Percentiles rank a stretch among this genome's conserved stretches.
Evolutionary conservation across 2,888 invertebrate genomes (phyloP).

Genomic region (Eueremaeus valkanovi): DNA sequence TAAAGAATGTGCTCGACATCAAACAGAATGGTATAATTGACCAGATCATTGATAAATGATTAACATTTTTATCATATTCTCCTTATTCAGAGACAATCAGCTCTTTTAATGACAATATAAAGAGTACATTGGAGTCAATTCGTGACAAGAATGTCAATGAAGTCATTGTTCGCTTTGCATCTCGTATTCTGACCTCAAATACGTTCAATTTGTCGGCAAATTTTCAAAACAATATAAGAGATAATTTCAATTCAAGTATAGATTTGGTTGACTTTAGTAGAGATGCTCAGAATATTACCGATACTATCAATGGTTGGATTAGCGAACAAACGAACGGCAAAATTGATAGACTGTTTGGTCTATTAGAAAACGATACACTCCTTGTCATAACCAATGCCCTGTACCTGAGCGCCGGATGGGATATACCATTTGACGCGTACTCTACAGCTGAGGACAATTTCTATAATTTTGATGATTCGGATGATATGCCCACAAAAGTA

Average conservation of each 20-base stretch:
- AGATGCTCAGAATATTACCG: background rate
- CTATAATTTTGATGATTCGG: background rate
- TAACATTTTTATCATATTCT: no score
- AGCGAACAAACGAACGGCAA: constrained; percentile 17
- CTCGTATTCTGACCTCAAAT: background rate
- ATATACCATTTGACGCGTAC: constrained; percentile 61
- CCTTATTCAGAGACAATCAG: background rate
- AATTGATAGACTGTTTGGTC: constrained; percentile 19
- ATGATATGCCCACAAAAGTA: background rate
- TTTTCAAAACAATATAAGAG: background rate
- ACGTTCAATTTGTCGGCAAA: background rate
- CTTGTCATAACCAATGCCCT: constrained; percentile 76
- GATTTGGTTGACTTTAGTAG: background rate
- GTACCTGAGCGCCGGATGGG: constrained; percentile 82
- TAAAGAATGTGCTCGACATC: background rate
- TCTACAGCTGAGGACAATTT: background rate
- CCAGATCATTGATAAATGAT: background rate
- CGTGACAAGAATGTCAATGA: background rate
- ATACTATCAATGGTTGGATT: constrained; percentile 1
- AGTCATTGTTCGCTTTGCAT: background rate
- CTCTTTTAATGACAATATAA: background rate
- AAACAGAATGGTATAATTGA: background rate
- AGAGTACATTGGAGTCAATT: background rate
- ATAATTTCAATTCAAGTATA: background rate
- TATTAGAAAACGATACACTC: constrained; percentile 59